Base-by-base conservation (phyloP, 2,797 vertebrate genomes). In the Erpetoichthys calabaricus region DNA sequence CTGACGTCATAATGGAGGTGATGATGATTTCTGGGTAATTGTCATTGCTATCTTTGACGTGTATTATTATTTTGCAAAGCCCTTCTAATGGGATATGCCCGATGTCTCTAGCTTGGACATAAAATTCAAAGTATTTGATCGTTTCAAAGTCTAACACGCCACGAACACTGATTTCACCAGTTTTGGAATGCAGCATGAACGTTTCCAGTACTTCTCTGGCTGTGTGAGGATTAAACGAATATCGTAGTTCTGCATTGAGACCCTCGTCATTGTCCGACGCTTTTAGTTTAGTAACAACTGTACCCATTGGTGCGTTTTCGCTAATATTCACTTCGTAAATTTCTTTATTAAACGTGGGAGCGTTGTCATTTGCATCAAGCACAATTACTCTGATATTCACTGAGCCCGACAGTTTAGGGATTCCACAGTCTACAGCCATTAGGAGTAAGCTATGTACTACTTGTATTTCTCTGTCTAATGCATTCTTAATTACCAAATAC, bases 361-460 rank as follows among this genome's bases (percentile, higher is more conserved):
- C 55, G 67, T 74, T 74, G 59, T 74, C 70, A 25, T 74, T 74
- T 1, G 64, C 59, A 47, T 74, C 70, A 6, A 74, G 51, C 3
- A 74, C 72, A 3, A 59, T 57, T n/a, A 74, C 62, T 41, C 65
- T 62, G 9, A 74, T 67, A 47, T 52, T 69, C 2, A 65, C 67
- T 2, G 67, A 70, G 3, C 68, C 73, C 2, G 68, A 65, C 10
- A 61, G 71, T 25, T 62, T 51, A 0, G 69, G 73, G 1, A 60
- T 42, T 25, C 69, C 72, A 1, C 72, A 68, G 41, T 74, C 72
- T 1, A 68, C 60, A 42, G 70, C 70, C 4, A 65, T 71, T 7
- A 73, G 62, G 44, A 70, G 58, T 4, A 74, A 57, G 51, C 64
- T 59, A 47, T 72, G 67, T 5, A 65, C 4, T 0, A 70, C 45